Conservation (phyloP, 2,888 invertebrate genomes). For the Trachelus iudaicus region DNA sequence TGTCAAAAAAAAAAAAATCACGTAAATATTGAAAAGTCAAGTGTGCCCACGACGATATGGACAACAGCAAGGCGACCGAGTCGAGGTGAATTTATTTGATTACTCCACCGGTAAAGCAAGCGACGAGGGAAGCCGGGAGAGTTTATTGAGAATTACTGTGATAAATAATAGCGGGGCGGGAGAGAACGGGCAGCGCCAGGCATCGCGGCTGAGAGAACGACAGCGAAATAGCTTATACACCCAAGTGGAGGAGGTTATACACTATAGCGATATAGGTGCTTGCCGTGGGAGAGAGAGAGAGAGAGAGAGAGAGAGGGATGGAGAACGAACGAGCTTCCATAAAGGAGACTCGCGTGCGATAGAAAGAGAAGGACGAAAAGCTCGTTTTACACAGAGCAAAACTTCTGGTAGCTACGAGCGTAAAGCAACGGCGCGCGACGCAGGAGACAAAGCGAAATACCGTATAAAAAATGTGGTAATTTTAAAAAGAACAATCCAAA, state of each 20-base stretch:
- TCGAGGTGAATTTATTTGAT: slow-evolving; percentile 52
- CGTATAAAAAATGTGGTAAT: not conserved
- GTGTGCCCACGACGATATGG: no score
- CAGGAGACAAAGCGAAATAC: not conserved
- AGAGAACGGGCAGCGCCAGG: slow-evolving; percentile 24
- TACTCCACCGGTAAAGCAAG: slow-evolving; percentile 42
- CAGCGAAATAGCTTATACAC: slow-evolving; percentile 30
- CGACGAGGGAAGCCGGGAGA: slow-evolving; percentile 48
- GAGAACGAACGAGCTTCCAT: slow-evolving; percentile 6
- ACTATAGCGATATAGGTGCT: no score
- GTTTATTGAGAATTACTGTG: slow-evolving; percentile 58
- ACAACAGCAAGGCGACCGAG: slow-evolving; percentile 8
- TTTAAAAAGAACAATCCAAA: not conserved
- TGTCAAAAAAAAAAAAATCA: no score
- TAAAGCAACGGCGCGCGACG: no score
- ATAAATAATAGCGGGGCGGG: slow-evolving; percentile 55
- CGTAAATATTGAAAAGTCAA: no score
- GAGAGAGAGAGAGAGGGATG: slow-evolving; percentile 18
- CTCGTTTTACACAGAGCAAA: no score
- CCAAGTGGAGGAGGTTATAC: not conserved
- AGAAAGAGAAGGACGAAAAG: no score
- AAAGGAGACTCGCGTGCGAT: no score
- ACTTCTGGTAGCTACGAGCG: no score
- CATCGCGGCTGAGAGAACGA: slow-evolving; percentile 31
- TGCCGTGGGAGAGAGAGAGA: slow-evolving; percentile 5